phyloP scores from a whole-genome alignment of 2,113 vertebrate species.

The Eonycteris spelaea region DNA sequence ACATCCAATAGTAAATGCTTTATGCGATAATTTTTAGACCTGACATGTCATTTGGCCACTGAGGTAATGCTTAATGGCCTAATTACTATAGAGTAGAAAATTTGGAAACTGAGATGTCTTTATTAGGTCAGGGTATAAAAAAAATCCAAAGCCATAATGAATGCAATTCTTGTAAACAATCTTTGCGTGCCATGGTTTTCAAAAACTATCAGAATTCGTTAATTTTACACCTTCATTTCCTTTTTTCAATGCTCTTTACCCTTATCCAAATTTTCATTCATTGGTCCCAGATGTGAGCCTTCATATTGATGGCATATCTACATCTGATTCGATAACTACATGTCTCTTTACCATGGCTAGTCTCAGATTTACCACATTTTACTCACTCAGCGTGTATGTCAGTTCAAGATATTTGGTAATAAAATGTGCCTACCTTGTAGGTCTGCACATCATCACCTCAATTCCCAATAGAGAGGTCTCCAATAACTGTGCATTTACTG shows the following conservation, averaged over 20 bases:
- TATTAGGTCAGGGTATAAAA: constrained; percentile 34
- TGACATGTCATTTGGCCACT: constrained; percentile 31
- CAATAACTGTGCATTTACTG: neutral
- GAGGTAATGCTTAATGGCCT: constrained; percentile 12
- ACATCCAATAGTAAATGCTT: constrained; percentile 39
- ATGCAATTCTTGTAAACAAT: constrained; percentile 22
- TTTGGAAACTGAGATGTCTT: neutral
- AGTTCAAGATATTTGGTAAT: constrained; percentile 26
- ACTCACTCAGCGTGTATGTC: constrained; percentile 30
- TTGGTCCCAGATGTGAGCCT: neutral
- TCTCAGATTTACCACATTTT: constrained; percentile 48
- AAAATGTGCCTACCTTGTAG: constrained; percentile 20
- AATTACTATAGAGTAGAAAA: constrained; percentile 28
- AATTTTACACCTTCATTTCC: neutral
- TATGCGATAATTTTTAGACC: constrained; percentile 29
- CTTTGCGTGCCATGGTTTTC: neutral
- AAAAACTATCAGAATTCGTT: neutral
- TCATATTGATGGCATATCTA: neutral
- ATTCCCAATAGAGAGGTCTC: neutral
- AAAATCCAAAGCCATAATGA: constrained; percentile 10
- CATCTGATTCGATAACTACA: neutral
- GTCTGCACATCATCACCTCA: neutral
- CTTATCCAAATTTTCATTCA: neutral
- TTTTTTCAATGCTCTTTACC: neutral
- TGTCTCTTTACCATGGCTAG: neutral